Conservation (phyloP, 2,888 invertebrate genomes). For the Drosophila borealis region DNA sequence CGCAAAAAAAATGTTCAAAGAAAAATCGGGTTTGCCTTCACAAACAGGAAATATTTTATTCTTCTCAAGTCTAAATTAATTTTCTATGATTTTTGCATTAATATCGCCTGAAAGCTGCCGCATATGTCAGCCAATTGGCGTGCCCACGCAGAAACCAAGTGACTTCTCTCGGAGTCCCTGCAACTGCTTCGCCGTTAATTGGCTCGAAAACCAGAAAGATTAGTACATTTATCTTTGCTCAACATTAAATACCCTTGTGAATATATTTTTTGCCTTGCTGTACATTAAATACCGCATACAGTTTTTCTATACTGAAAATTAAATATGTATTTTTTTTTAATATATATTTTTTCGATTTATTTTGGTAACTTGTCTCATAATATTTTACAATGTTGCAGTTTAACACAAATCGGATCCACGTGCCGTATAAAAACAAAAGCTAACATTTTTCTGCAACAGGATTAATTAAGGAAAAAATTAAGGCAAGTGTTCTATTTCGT, state of each 20-base stretch:
- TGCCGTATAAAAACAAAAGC: no score
- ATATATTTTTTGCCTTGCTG: background rate
- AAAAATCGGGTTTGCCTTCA: conserved; percentile 18
- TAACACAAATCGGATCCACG: no score
- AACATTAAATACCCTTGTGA: background rate
- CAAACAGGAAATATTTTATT: conserved; percentile 37
- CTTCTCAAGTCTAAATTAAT: conserved; percentile 34
- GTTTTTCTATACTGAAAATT: no score
- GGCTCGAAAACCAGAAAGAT: background rate
- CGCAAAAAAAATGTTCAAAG: conserved; percentile 8
- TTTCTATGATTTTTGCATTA: conserved; percentile 64
- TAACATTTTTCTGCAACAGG: no score
- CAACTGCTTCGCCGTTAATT: conserved; percentile 19
- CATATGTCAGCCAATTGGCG: conserved; percentile 42
- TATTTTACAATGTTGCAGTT: no score
- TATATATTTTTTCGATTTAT: no score
- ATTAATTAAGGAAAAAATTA: no score
- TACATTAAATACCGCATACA: no score
- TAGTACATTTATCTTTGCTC: background rate
- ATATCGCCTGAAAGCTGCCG: conserved; percentile 48
- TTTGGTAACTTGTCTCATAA: no score
- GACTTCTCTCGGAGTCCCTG: conserved; percentile 7
- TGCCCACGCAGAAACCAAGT: conserved; percentile 45
- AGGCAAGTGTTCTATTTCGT: no score
- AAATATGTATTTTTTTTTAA: no score